phyloP scores from a whole-genome alignment of 2,888 invertebrate species.

The Zele albiditarsus region DNA sequence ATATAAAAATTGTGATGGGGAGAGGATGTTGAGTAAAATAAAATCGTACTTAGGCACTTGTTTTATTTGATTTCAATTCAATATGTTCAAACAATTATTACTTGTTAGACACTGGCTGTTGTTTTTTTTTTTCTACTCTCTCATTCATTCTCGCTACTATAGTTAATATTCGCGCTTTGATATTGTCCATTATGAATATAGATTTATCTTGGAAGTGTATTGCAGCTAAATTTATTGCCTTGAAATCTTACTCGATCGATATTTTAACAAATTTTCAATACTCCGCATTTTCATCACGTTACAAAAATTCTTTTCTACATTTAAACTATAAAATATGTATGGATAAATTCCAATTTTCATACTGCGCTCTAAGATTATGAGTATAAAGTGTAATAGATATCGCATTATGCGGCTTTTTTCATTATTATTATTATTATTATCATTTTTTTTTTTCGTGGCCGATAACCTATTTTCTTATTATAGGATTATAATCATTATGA shows the following conservation, averaged over 20 bases:
- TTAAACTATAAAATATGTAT: neutral
- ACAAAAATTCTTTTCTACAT: neutral
- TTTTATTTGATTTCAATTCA: conserved; percentile 20
- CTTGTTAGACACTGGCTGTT: neutral
- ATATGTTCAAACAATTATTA: conserved; percentile 5
- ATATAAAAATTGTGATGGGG: neutral
- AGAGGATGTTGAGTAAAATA: neutral
- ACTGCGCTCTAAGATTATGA: neutral
- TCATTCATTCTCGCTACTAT: neutral
- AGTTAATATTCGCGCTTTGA: neutral
- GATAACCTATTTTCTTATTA: conserved; percentile 14
- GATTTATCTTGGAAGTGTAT: neutral
- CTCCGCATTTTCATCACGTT: neutral
- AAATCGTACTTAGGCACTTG: conserved; percentile 34
- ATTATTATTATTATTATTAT: conserved; percentile 1
- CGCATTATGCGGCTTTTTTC: neutral
- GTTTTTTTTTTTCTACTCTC: neutral
- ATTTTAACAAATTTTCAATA: neutral
- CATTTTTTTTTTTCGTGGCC: neutral
- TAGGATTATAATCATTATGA: conserved; percentile 22
- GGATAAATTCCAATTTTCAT: neutral
- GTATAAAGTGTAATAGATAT: neutral
- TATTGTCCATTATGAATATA: conserved; percentile 1
- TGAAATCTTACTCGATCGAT: neutral
- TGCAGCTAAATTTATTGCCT: neutral